Percentiles rank a stretch among this genome's conserved stretches.
Evolutionary conservation across 92 coral and sea anemone genomes (phyloP).

Genomic region (Actinostola sp.): DNA sequence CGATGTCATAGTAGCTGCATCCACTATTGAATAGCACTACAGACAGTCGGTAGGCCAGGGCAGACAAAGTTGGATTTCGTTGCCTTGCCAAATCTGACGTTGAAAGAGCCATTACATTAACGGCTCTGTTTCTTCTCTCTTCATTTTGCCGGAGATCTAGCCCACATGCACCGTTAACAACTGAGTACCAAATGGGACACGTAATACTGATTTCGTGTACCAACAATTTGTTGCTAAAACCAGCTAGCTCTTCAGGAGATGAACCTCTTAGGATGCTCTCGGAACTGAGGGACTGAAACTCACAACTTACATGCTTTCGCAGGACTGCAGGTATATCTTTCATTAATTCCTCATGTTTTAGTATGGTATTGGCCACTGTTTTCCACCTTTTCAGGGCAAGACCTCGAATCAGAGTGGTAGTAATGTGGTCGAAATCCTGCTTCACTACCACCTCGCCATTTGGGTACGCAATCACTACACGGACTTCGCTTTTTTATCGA

Average conservation of each 20-base stretch:
- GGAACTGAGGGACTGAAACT: constrained; percentile 44
- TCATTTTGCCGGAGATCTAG: constrained; percentile 8
- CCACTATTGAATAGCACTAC: constrained; percentile 57
- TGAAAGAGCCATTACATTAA: constrained; percentile 49
- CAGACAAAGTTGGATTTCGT: constrained; percentile 59
- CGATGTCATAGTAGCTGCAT: constrained; percentile 35
- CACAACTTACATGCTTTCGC: constrained; percentile 20
- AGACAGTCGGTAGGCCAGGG: constrained; percentile 62
- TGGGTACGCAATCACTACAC: constrained; percentile 36
- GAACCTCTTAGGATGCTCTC: constrained; percentile 47
- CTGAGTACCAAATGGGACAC: constrained; percentile 59
- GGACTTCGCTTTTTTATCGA: constrained; percentile 11
- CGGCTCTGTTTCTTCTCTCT: constrained; percentile 8
- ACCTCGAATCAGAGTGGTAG: constrained; percentile 31
- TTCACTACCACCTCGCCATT: constrained; percentile 38
- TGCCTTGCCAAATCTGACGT: constrained; percentile 48
- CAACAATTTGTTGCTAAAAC: constrained; percentile 47
- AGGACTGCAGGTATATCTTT: constrained; percentile 30
- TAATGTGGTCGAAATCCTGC: constrained; percentile 30
- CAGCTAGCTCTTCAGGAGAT: constrained; percentile 54
- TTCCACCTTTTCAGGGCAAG: constrained; percentile 53
- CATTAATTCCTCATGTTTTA: constrained; percentile 32
- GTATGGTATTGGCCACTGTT: constrained; percentile 48
- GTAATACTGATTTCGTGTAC: constrained; percentile 38
- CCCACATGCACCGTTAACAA: constrained; percentile 54